Evolutionary conservation across 37 sponge, comb jelly and placozoan genomes (phyloP), one percentile per base, ranked within the genome.

Genomic region (Theonella swinhoei): DNA sequence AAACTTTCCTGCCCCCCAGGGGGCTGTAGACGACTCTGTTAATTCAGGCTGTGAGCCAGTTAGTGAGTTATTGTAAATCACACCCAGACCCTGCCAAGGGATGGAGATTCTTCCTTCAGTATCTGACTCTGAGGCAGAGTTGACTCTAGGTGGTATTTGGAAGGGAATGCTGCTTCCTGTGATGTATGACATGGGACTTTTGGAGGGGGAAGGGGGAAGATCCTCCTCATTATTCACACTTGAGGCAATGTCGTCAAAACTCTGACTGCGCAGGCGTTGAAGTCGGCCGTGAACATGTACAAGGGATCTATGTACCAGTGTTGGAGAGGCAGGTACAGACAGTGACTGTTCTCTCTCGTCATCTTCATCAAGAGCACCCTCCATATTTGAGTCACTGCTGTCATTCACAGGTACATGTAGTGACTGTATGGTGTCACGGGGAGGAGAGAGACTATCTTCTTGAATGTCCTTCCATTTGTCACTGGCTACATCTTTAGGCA

Each of bases 251-350:
- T 76, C 61, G 26, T 84, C 76, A 28, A 84, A 84, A 68, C 84
- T 84, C 59, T 76, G 84, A 60, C 84, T 84, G 31, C 36, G 34
- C n/a, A 38, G 59, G 0, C 61, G 11, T 22, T 61, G 40, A 42
- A 47, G 59, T 35, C 2, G 14, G 29, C 33, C 28, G 26, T 9
- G 68, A n/a, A n/a, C n/a, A n/a, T n/a, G n/a, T 2, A 42, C 34
- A 4, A 22, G 68, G 5, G 65, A 34, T 22, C 32, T 40, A 9
- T 31, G 25, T 41, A 37, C 14, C 1, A 73, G 72, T 39, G 54
- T 80, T 8, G 88, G 88, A 35, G 88, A 81, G 75, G 42, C 73
- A 32, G 88, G 88, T 20, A 54, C 76, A 22, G 88, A 87, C 19
- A 54, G 29, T 37, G 81, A 87, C 22, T 29, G 39, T 38, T 81